Conservation (phyloP, 2,113 vertebrate genomes). For the Ellobius talpinus region DNA sequence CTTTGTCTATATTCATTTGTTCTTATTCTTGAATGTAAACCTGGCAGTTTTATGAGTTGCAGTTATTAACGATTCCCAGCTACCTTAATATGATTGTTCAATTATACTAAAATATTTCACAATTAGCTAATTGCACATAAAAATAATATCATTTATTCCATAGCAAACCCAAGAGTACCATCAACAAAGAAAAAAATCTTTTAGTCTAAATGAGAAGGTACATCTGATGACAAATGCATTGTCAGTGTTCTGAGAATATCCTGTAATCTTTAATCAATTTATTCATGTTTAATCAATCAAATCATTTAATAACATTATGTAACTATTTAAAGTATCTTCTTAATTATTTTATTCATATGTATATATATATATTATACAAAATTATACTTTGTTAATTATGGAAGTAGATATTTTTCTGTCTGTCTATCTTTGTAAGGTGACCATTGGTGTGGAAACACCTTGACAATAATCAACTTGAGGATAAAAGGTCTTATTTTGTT, state of each 20-base stretch:
- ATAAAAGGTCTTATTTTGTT: neutral
- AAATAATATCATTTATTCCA: neutral
- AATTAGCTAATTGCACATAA: constrained; percentile 11
- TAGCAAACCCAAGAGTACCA: neutral
- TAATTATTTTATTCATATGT: neutral
- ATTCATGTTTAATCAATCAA: constrained; percentile 3
- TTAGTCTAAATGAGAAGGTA: neutral
- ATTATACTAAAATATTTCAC: constrained; percentile 42
- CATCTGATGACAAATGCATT: constrained; percentile 11
- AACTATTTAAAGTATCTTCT: neutral
- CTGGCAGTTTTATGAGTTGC: neutral
- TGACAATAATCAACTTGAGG: neutral
- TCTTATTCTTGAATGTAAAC: constrained; percentile 33
- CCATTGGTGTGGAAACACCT: neutral
- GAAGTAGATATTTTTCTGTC: neutral
- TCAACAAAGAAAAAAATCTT: neutral
- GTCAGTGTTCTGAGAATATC: neutral
- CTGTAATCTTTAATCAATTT: neutral
- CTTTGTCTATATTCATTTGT: neutral
- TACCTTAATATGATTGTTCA: constrained; percentile 37
- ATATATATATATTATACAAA: neutral
- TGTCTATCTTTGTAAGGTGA: neutral
- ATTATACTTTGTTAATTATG: neutral
- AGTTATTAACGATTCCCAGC: neutral
- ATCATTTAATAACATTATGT: constrained; percentile 9